Evolutionary conservation across 1,140 invertebrate genomes (phyloP).

Genomic region (Phymastichus coffea): DNA sequence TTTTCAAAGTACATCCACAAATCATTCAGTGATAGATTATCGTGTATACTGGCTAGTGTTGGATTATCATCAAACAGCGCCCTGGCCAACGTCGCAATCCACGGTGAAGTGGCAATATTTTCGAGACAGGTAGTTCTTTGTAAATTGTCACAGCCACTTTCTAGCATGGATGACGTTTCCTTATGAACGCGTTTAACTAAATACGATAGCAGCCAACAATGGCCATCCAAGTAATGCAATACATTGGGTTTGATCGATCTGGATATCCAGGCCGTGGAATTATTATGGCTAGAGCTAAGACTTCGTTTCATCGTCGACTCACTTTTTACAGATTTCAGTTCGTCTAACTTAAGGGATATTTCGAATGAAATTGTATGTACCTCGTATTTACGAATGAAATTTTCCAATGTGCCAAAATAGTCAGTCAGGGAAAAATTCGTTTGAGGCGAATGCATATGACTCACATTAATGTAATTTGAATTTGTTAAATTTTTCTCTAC

Average conservation of each 20-base stretch:
- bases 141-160: slow-evolving; percentile 41
- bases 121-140: slow-evolving; percentile 47
- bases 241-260: slow-evolving; percentile 42
- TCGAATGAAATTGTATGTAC: slow-evolving; percentile 5
- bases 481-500: slow-evolving; percentile 17
- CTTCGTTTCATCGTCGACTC: slow-evolving; percentile 1
- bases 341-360: slow-evolving; percentile 17
- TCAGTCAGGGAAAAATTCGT: slow-evolving; percentile 20
- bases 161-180: slow-evolving; percentile 37
- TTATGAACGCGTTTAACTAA: slow-evolving; percentile 57
- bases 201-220: slow-evolving; percentile 62
- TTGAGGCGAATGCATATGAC: not conserved
- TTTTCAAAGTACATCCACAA: slow-evolving; percentile 42
- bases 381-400: slow-evolving; percentile 13
- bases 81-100: slow-evolving; percentile 46
- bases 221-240: slow-evolving; percentile 58
- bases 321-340: not conserved
- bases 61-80: slow-evolving; percentile 55
- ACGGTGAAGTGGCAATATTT: slow-evolving; percentile 51
- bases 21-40: slow-evolving; percentile 40
- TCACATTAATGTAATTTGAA: slow-evolving; percentile 1
- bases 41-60: slow-evolving; percentile 54
- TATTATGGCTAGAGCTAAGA: not conserved
- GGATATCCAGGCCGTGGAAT: slow-evolving; percentile 30
- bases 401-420: slow-evolving; percentile 24